Conservation (phyloP, 2,113 vertebrate genomes). For the Pollimyrus isidori region DNA sequence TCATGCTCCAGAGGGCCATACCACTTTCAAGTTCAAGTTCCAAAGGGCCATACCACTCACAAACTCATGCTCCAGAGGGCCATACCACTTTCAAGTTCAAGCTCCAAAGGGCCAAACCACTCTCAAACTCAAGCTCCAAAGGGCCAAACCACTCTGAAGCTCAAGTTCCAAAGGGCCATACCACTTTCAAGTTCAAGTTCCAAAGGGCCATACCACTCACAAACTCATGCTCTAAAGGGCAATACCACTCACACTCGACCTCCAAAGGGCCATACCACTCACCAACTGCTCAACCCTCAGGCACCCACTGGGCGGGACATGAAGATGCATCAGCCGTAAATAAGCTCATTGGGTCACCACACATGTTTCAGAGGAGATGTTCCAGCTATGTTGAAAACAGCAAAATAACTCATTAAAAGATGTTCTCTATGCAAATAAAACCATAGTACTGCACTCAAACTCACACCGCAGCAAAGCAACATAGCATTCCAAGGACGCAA, state of each 20-base stretch:
- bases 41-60: neutral
- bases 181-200: neutral
- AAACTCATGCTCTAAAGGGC: neutral
- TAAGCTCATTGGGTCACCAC: neutral
- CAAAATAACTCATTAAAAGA: neutral
- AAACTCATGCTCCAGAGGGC: no score
- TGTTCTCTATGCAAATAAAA: neutral
- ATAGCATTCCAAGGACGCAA: neutral
- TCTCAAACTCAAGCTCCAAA: no score
- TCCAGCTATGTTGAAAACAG: neutral
- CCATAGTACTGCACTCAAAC: neutral
- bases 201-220: neutral
- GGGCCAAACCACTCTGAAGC: no score
- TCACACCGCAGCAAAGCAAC: neutral
- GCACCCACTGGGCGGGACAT: neutral
- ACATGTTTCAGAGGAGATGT: neutral
- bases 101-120: no score
- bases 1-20: neutral
- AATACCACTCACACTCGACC: neutral
- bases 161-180: no score
- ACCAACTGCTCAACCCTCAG: neutral
- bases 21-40: neutral
- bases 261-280: neutral
- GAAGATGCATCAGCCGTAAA: neutral
- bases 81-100: no score